Conservation (phyloP, 1,140 invertebrate genomes). For the Aethina tumida region DNA sequence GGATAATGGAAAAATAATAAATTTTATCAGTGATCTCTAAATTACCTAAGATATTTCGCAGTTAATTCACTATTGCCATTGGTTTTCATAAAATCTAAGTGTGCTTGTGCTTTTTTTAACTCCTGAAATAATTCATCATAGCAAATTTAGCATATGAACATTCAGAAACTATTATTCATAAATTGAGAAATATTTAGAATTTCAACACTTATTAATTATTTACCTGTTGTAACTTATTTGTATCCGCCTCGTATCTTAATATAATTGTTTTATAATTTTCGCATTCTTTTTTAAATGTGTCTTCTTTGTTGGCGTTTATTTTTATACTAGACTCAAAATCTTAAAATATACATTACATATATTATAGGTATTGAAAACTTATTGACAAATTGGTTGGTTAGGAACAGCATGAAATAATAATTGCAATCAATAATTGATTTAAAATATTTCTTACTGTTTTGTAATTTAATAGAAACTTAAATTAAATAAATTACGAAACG, state of each 20-base stretch:
- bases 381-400: not conserved
- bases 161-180: not conserved
- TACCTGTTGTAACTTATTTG: conserved; percentile 10
- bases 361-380: not conserved
- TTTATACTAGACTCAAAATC: conserved; percentile 18
- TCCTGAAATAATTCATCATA: not conserved
- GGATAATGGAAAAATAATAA: too few relatives aligned
- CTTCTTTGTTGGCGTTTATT: conserved; percentile 14
- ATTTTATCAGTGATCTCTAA: too few relatives aligned
- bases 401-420: not conserved
- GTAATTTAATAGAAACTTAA: too few relatives aligned
- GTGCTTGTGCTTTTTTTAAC: not conserved
- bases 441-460: too few relatives aligned
- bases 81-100: too few relatives aligned
- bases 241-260: conserved; percentile 5
- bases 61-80: too few relatives aligned
- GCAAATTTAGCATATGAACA: not conserved
- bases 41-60: too few relatives aligned
- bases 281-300: conserved; percentile 14
- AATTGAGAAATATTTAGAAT: not conserved
- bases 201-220: not conserved
- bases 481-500: too few relatives aligned
- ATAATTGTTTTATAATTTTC: conserved; percentile 10
- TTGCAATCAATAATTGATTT: not conserved
- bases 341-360: not conserved